Percentiles rank a stretch among this genome's conserved stretches.
phyloP scores from a whole-genome alignment of 2,888 invertebrate genomes.

The Dolichopus griseipennis region DNA sequence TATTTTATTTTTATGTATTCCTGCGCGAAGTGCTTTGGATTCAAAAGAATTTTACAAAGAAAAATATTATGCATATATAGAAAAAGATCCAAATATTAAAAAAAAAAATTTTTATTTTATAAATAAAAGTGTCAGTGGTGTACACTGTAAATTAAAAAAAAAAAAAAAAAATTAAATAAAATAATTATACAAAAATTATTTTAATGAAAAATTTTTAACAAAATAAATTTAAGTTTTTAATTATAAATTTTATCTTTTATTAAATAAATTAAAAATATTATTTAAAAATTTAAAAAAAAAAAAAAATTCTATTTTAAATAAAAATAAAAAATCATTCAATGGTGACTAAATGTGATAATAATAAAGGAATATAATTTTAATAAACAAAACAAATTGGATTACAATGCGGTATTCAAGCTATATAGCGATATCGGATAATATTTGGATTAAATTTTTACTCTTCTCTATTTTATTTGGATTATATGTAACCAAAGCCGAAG shows the following conservation, averaged over 20 bases:
- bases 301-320: not conserved
- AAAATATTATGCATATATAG: not conserved
- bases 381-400: slow-evolving; percentile 28
- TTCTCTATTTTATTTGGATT: slow-evolving; percentile 18
- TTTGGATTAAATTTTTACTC: slow-evolving; percentile 33
- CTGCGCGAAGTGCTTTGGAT: not conserved
- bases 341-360: not conserved
- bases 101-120: too few species aligned
- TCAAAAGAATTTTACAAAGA: not conserved
- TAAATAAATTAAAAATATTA: too few species aligned
- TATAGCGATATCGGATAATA: slow-evolving; percentile 35
- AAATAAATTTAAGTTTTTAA: too few species aligned
- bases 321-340: not conserved
- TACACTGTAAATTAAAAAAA: not conserved
- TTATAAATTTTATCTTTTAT: too few species aligned
- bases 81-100: too few species aligned
- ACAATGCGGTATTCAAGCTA: slow-evolving; percentile 34
- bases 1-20: not conserved
- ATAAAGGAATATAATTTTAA: not conserved
- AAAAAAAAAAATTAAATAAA: too few species aligned
- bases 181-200: too few species aligned
- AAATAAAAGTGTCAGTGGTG: not conserved
- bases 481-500: not conserved
- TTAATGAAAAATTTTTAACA: too few species aligned
- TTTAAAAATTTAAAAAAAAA: not conserved